Conservation (phyloP, 1,140 invertebrate genomes). For the Ylistrum balloti region DNA sequence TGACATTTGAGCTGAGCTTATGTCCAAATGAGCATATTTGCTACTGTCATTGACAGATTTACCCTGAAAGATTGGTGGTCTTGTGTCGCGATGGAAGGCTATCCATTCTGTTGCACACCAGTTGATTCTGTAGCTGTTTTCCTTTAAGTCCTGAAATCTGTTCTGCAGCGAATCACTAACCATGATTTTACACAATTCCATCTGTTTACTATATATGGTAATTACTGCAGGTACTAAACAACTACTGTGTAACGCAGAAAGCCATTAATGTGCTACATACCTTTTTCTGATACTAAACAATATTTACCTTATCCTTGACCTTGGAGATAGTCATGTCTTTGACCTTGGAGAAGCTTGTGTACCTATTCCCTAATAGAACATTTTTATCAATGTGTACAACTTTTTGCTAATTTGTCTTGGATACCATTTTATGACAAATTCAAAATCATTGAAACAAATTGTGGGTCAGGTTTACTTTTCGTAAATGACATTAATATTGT, state of each 20-base stretch:
- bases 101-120: neutral
- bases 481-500: too few species aligned
- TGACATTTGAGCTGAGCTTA: too few species aligned
- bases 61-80: neutral
- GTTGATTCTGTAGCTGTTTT: neutral
- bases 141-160: neutral
- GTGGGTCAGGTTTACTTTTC: too few species aligned
- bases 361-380: neutral
- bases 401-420: neutral
- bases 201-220: neutral
- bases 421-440: neutral
- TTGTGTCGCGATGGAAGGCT: neutral
- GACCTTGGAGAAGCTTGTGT: constrained; percentile 20
- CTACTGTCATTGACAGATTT: too few species aligned
- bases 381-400: neutral
- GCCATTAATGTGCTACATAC: neutral
- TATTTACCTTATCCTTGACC: neutral
- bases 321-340: neutral
- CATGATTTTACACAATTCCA: neutral
- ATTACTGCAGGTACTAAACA: neutral
- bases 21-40: too few species aligned
- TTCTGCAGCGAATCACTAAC: neutral
- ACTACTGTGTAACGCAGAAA: too few species aligned
- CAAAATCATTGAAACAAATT: too few species aligned
- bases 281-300: neutral